Evolutionary conservation across 2,113 vertebrate species (phyloP).

Genomic region (Gymnorhina tibicen): DNA sequence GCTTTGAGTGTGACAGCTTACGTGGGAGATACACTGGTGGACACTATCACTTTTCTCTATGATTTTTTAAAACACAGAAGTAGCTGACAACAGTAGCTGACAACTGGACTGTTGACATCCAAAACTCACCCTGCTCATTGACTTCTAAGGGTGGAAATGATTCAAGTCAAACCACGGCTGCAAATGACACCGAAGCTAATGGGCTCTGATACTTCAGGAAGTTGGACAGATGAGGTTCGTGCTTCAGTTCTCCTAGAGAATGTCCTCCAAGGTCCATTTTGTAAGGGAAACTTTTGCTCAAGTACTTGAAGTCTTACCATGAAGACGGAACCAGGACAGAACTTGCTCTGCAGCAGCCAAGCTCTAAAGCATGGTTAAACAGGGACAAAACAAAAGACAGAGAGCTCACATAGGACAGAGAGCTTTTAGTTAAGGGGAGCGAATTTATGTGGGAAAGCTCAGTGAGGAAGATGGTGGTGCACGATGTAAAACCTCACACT

Average conservation of each 20-base stretch:
- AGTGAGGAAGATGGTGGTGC: background rate
- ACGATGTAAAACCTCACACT: background rate
- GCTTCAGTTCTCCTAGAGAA: background rate
- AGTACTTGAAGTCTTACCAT: background rate
- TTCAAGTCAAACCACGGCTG: background rate
- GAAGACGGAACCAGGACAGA: background rate
- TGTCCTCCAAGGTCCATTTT: background rate
- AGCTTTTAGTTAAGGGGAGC: background rate
- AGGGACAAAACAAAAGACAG: background rate
- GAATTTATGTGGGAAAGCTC: background rate
- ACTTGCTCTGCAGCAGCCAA: background rate
- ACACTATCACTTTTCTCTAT: background rate
- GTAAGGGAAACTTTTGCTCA: background rate
- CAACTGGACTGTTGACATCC: background rate
- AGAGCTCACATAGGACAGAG: rapidly evolving
- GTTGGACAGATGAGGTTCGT: background rate
- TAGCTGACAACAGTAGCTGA: background rate
- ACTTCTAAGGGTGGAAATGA: background rate
- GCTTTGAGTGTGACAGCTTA: background rate
- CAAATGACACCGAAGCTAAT: rapidly evolving
- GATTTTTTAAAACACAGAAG: background rate
- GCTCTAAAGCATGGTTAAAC: background rate
- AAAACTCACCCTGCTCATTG: background rate
- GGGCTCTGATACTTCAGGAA: background rate
- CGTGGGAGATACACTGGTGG: background rate